Conservation (phyloP, 2,797 vertebrate species). For the Salmo trutta region DNA sequence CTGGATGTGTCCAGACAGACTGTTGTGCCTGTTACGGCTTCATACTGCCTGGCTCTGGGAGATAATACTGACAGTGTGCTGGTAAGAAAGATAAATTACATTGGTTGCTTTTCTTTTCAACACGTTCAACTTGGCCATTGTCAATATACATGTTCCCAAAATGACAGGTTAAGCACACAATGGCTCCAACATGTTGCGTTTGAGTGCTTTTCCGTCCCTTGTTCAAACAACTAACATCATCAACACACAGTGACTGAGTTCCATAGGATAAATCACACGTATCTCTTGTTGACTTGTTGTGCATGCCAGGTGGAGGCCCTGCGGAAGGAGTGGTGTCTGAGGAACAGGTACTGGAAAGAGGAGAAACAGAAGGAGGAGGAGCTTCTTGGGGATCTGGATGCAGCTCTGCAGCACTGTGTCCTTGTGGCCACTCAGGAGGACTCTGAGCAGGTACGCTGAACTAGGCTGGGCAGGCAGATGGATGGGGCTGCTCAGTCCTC, state of each 20-base stretch:
- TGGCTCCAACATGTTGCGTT: background rate
- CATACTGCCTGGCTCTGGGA: conserved; percentile 67
- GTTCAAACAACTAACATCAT: no score
- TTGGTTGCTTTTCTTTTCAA: no score
- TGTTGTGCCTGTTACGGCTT: conserved; percentile 79
- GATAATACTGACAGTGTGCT: conserved; percentile 71
- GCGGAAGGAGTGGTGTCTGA: conserved; percentile 75
- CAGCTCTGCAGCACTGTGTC: conserved; percentile 59
- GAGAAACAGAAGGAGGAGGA: conserved; percentile 79
- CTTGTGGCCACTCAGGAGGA: conserved; percentile 42
- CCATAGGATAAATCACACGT: no score
- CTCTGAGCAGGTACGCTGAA: conserved; percentile 53
- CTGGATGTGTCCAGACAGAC: conserved; percentile 69
- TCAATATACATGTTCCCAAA: background rate
- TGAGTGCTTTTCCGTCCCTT: background rate
- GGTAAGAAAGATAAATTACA: conserved; percentile 61
- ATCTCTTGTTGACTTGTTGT: background rate
- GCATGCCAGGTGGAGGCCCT: conserved; percentile 74
- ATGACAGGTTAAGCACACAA: background rate
- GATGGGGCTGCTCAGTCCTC: background rate
- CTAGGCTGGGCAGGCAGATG: background rate
- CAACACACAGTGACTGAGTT: no score
- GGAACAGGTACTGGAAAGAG: conserved; percentile 74
- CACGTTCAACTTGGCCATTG: no score
- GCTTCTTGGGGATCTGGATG: conserved; percentile 73